A percentile compares a stretch with the other conserved stretches of the same genome.
These are phyloP conservation scores for Zaprionus vittiger DNA, from an alignment of 1,140 invertebrate species.

Conservation along the genomic window DNA sequence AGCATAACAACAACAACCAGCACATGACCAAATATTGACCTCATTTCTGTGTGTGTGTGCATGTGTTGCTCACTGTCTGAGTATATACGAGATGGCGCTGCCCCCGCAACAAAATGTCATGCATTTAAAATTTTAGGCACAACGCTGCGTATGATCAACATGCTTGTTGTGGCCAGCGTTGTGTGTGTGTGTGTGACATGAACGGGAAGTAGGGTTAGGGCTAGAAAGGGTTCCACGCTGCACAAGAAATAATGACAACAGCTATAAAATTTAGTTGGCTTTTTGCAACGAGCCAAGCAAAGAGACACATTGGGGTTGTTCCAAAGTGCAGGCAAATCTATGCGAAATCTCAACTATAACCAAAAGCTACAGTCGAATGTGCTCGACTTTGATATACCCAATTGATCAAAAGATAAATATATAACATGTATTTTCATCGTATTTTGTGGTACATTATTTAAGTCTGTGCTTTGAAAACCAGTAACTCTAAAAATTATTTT, in stretches of 20 bases:
- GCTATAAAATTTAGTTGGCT: constrained; percentile 51
- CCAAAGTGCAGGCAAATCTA: not conserved
- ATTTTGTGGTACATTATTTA: too few species aligned
- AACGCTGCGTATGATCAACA: constrained; percentile 55
- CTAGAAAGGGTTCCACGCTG: constrained; percentile 18
- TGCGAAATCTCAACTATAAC: not conserved
- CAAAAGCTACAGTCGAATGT: not conserved
- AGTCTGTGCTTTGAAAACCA: not conserved
- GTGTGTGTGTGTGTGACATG: not conserved
- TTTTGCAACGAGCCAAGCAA: constrained; percentile 41
- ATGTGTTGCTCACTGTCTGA: constrained; percentile 2
- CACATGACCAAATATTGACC: constrained; percentile 47
- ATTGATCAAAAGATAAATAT: not conserved
- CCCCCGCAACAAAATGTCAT: constrained; percentile 41
- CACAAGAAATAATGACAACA: constrained; percentile 54
- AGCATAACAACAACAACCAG: constrained; percentile 37
- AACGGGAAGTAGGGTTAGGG: not conserved
- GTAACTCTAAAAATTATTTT: too few species aligned
- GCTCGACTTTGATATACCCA: not conserved
- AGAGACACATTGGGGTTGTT: constrained; percentile 10
- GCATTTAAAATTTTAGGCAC: constrained; percentile 57
- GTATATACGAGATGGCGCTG: constrained; percentile 8
- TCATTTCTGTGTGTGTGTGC: constrained; percentile 20
- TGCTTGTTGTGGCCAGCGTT: constrained; percentile 15
- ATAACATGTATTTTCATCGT: not conserved